A percentile compares a stretch with the other conserved stretches of the same genome.
Evolutionary conservation across 2,797 vertebrate species (phyloP).

Genomic region (Graptemys geographica): DNA sequence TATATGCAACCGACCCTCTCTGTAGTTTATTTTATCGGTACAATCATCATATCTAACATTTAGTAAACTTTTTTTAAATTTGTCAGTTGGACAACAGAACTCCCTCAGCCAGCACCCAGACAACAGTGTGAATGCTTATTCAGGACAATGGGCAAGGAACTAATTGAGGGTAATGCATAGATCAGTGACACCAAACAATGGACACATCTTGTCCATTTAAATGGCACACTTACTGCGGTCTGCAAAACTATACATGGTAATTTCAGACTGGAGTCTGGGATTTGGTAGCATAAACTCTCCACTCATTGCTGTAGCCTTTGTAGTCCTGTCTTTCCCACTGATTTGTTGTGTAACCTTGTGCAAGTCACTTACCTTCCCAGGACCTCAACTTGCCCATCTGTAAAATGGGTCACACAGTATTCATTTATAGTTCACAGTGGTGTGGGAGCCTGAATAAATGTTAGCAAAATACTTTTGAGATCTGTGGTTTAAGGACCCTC

Average conservation of each 20-base stretch:
- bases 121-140: not conserved
- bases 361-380: not conserved
- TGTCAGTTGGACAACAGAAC: not conserved
- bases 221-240: not conserved
- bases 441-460: not conserved
- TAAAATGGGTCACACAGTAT: accelerated
- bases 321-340: not conserved
- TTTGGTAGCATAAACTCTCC: not conserved
- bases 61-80: not conserved
- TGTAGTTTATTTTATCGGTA: not conserved
- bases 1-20: not conserved
- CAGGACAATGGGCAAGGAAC: accelerated
- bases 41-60: not conserved
- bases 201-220: not conserved
- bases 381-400: not conserved
- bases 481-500: not conserved
- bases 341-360: not conserved
- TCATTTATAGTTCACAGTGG: accelerated
- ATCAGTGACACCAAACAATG: not conserved
- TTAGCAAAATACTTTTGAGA: not conserved
- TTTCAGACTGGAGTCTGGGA: accelerated
- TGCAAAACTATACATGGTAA: not conserved
- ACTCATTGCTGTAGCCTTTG: not conserved
- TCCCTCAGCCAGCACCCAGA: not conserved
- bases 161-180: not conserved